A percentile compares a stretch with the other conserved stretches of the same genome.
Evolutionary conservation across 2,113 vertebrate genomes (phyloP).

Genomic region (Malurus cyaneus): DNA sequence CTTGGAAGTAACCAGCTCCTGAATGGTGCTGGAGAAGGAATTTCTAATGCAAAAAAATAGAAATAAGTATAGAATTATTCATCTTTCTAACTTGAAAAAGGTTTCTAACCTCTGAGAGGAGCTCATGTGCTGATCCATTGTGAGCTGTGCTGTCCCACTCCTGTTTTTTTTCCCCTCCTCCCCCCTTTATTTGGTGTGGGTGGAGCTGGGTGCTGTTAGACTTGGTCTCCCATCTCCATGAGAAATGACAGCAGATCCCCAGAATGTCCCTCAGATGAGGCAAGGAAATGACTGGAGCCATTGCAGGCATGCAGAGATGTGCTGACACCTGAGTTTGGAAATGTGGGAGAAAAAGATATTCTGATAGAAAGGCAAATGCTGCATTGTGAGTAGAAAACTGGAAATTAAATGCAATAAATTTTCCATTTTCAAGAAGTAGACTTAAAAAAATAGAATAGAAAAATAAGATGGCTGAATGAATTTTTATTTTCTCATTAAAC

Average conservation of each 20-base stretch:
- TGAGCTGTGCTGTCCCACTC: not conserved
- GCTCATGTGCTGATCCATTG: not conserved
- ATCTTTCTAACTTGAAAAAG: not conserved
- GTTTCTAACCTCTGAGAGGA: not conserved
- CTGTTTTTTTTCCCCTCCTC: accelerated
- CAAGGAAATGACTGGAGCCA: not conserved
- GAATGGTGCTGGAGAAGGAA: not conserved
- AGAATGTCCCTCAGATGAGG: not conserved
- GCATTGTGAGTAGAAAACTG: not conserved
- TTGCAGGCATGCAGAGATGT: not conserved
- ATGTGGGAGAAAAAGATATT: not conserved
- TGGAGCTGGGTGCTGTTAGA: not conserved
- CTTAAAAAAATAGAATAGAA: not conserved
- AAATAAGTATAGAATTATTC: not conserved
- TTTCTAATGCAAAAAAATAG: not conserved
- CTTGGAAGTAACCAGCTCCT: not conserved
- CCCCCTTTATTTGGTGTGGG: accelerated
- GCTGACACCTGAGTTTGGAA: not conserved
- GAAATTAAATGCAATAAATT: not conserved
- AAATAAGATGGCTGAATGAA: not conserved
- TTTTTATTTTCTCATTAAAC: not conserved
- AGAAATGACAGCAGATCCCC: not conserved
- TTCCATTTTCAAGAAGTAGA: not conserved
- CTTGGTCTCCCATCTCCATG: accelerated
- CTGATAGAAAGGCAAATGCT: not conserved